Conservation (phyloP, 2,113 vertebrate species). For the Carassius gibelio region DNA sequence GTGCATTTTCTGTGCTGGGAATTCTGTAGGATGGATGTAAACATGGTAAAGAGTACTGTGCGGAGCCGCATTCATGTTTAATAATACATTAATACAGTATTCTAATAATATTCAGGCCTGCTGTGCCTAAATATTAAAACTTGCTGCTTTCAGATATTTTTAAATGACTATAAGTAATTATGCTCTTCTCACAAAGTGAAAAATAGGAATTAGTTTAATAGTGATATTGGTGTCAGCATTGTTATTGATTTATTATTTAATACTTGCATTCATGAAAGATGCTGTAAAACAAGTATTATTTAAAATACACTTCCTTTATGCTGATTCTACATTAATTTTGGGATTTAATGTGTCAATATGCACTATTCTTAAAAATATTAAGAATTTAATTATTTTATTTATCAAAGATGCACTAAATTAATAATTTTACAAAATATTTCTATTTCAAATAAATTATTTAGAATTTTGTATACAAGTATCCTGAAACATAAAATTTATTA, state of each 20-base stretch:
- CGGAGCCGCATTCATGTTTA: neutral
- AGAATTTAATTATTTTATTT: no score
- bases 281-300: neutral
- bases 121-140: neutral
- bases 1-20: neutral
- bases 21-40: neutral
- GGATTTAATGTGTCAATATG: neutral
- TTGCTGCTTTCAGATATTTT: neutral
- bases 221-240: no score
- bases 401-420: neutral
- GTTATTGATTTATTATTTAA: no score
- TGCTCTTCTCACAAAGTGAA: no score
- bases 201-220: neutral
- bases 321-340: neutral
- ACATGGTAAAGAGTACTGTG: neutral
- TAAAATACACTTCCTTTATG: neutral
- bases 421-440: neutral
- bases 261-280: neutral
- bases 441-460: neutral
- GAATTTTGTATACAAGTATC: neutral
- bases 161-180: neutral
- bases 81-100: neutral
- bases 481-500: neutral
- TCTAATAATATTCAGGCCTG: neutral
- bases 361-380: neutral